Conservation (phyloP, 2,113 vertebrate genomes). For the Mastomys coucha region DNA sequence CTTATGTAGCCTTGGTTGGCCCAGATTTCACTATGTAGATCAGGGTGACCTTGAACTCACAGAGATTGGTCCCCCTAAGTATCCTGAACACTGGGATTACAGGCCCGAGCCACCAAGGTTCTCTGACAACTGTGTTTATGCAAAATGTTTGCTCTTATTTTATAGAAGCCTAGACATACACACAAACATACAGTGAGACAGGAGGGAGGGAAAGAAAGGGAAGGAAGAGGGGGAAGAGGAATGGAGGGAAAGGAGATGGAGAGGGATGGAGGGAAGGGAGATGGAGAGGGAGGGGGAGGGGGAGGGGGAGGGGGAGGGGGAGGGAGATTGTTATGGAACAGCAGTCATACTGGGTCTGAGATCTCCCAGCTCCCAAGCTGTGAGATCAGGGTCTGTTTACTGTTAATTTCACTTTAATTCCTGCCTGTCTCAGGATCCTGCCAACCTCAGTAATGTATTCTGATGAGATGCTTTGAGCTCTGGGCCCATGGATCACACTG, state of each 20-base stretch:
- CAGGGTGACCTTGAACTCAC: not conserved
- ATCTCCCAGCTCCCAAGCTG: not conserved
- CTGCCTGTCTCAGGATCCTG: not conserved
- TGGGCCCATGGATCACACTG: not conserved
- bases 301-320: not conserved
- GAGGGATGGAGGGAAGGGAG: not conserved
- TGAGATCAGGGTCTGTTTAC: not conserved
- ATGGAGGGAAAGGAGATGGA: rapidly evolving
- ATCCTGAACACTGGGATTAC: not conserved
- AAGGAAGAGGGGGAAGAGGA: not conserved
- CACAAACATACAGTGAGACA: not conserved
- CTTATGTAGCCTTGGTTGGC: not conserved
- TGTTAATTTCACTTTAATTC: not conserved
- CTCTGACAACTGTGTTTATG: not conserved
- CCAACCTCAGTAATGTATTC: not conserved
- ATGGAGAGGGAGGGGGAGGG: rapidly evolving
- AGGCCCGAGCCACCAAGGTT: not conserved
- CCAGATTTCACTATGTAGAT: not conserved
- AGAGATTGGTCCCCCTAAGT: too few species aligned
- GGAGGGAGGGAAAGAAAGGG: not conserved
- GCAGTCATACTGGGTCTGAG: not conserved
- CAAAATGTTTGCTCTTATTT: not conserved
- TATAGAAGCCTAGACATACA: not conserved
- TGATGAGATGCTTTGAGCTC: not conserved
- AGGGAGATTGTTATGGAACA: not conserved